Conservation (phyloP, 2,888 invertebrate genomes). For the Drosophila robusta region DNA sequence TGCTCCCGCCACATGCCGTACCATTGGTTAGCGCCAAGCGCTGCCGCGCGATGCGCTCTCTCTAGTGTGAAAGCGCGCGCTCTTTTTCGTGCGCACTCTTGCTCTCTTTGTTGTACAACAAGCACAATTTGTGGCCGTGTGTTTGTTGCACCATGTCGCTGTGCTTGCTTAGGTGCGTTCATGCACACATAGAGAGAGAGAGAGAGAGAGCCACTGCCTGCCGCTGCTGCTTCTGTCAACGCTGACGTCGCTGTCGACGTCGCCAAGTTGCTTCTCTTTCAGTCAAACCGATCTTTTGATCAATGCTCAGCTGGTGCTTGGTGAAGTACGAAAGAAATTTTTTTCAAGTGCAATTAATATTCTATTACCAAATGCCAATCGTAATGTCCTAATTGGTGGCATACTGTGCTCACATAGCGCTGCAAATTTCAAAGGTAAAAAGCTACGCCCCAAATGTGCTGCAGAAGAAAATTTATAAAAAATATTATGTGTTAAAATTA, state of each 20-base stretch:
- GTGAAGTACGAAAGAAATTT: slow-evolving; percentile 55
- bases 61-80: slow-evolving; percentile 6
- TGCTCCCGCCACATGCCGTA: slow-evolving; percentile 50
- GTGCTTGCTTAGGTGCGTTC: slow-evolving; percentile 61
- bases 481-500: slow-evolving; percentile 43
- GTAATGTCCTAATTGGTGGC: slow-evolving; percentile 17
- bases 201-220: slow-evolving; percentile 11
- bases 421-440: slow-evolving; percentile 46
- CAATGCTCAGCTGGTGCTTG: slow-evolving; percentile 69
- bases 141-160: slow-evolving; percentile 64
- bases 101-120: slow-evolving; percentile 12
- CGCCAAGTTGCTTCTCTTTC: slow-evolving; percentile 5
- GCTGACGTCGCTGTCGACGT: slow-evolving; percentile 16
- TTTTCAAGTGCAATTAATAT: slow-evolving; percentile 57
- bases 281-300: slow-evolving; percentile 57
- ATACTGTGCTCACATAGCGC: slow-evolving; percentile 10
- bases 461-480: slow-evolving; percentile 19
- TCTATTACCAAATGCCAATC: slow-evolving; percentile 40
- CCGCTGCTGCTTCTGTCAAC: slow-evolving; percentile 13
- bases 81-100: slow-evolving; percentile 7
- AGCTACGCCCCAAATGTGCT: slow-evolving; percentile 28
- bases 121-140: slow-evolving; percentile 40
- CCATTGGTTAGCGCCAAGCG: too few relatives aligned
- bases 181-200: too few relatives aligned
- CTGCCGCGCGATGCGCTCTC: slow-evolving; percentile 26